Evolutionary conservation across 1,140 invertebrate species (phyloP), one percentile per base, ranked within the genome.

Genomic region (Habropoda laboriosa): DNA sequence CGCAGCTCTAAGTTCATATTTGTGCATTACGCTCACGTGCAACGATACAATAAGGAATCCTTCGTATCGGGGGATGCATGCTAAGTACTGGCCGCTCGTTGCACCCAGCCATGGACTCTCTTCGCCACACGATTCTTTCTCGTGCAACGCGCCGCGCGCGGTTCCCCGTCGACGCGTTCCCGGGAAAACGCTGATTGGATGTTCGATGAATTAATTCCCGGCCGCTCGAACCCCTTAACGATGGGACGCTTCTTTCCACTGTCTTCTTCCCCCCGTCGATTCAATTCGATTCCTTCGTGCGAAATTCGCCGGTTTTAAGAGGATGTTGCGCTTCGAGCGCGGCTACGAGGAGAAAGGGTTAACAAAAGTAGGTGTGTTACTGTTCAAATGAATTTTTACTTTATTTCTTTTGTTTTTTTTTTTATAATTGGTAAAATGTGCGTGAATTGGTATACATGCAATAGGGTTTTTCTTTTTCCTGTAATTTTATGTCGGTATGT

Each of bases 31-130:
- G 79, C 89, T 93, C 92, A 92, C 92, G 92, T 93, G 91, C 91
- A 92, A 90, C 91, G 90, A 92, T 92, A 93, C 92, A 93, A 93
- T 93, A 93, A 93, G 92, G 92, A 93, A 92, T 93, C 91, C 91
- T 90, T 87, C 85, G 90, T 93, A 92, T 91, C 91, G 87, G 91
- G 91, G 90, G 92, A 92, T 92, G 92, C 92, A 93, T 93, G 91
- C 86, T 91, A 93, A 93, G 91, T 92, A 89, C 67, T 55, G 27
- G 58, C 24, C 77, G 73, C 85, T 78, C 76, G 75, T 85, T 77
- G 85, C 79, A 86, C 75, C 79, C 79, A 82, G 74, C 53, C 55
- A 72, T 66, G 81, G 27, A 63, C 73, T 18, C 32, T 32, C 57
- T 70, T 35, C 70, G 64, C 55, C 67, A 53, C 72, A 57, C 68